phyloP scores from a whole-genome alignment of 2,113 vertebrate genomes.

The Malurus elegans region DNA sequence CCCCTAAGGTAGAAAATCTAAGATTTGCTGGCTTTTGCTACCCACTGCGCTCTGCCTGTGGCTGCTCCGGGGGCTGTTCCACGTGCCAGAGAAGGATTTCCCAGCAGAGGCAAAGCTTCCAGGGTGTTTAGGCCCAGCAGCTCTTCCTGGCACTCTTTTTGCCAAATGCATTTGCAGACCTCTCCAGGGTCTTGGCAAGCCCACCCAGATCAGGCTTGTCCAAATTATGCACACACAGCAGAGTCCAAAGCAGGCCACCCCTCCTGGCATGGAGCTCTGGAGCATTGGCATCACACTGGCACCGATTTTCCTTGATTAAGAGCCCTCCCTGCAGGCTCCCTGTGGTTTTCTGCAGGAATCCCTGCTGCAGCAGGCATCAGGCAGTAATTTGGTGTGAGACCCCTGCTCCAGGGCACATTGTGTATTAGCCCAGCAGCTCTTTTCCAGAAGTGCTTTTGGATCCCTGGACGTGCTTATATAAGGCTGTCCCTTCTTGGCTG shows the following conservation, averaged over 20 bases:
- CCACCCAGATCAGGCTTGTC: fast-evolving
- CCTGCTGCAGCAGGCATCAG: background rate
- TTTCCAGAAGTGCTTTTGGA: background rate
- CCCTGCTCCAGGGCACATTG: background rate
- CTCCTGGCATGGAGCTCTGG: background rate
- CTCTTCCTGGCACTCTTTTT: background rate
- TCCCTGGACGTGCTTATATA: background rate
- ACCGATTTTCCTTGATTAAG: background rate
- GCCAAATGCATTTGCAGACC: background rate
- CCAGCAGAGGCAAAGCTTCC: background rate
- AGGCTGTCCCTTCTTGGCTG: background rate
- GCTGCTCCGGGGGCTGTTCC: background rate
- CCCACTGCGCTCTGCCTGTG: fast-evolving
- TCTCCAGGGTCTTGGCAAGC: background rate
- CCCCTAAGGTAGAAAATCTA: background rate
- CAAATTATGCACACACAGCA: background rate
- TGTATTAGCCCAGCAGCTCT: background rate
- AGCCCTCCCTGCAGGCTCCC: background rate
- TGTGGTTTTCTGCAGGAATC: background rate
- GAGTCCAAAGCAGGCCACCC: background rate
- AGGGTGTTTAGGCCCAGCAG: background rate
- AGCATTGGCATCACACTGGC: fast-evolving
- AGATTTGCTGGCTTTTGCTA: background rate
- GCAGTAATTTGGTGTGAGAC: background rate
- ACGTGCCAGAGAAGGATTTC: background rate